A percentile compares a stretch with the other conserved stretches of the same genome.
Evolutionary conservation across 2,888 invertebrate species (phyloP).

Genomic region (Caradrina clavipalpis): DNA sequence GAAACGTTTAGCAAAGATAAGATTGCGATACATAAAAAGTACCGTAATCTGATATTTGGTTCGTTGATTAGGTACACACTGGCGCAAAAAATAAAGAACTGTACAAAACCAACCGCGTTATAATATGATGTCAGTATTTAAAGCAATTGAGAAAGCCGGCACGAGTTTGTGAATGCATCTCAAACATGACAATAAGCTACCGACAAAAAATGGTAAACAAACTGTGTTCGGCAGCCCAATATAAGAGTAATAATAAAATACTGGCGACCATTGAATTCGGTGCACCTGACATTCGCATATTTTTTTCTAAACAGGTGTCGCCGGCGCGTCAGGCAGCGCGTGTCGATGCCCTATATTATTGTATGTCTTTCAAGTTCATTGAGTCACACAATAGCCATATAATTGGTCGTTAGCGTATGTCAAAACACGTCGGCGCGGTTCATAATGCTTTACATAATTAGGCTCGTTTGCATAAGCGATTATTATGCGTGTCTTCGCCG

Average conservation of each 20-base stretch:
- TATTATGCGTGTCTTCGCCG: conserved; percentile 88
- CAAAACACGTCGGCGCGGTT: conserved; percentile 85
- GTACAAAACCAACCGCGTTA: conserved; percentile 5
- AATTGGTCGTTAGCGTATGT: conserved; percentile 88
- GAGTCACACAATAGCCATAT: conserved; percentile 87
- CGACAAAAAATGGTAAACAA: conserved; percentile 70
- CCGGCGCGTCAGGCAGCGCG: conserved; percentile 73
- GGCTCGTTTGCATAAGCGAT: conserved; percentile 88
- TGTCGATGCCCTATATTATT: conserved; percentile 90
- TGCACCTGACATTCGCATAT: conserved; percentile 83
- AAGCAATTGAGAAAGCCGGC: conserved; percentile 31
- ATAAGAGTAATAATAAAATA: conserved; percentile 75
- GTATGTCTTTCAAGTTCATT: conserved; percentile 88
- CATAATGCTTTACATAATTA: conserved; percentile 89
- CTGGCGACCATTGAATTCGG: conserved; percentile 75
- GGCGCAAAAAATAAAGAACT: conserved; percentile 28
- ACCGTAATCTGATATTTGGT: conserved; percentile 50
- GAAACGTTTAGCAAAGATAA: conserved; percentile 53
- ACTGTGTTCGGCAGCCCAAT: conserved; percentile 55
- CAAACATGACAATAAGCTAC: conserved; percentile 51
- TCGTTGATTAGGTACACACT: conserved; percentile 30
- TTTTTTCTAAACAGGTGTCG: conserved; percentile 86
- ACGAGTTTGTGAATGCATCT: conserved; percentile 44
- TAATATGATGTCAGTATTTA: conserved; percentile 6
- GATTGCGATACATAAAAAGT: conserved; percentile 42